Evolutionary conservation across 1,140 invertebrate genomes (phyloP), one percentile per base, ranked within the genome.

Genomic region (Eupristina koningsbergeri): DNA sequence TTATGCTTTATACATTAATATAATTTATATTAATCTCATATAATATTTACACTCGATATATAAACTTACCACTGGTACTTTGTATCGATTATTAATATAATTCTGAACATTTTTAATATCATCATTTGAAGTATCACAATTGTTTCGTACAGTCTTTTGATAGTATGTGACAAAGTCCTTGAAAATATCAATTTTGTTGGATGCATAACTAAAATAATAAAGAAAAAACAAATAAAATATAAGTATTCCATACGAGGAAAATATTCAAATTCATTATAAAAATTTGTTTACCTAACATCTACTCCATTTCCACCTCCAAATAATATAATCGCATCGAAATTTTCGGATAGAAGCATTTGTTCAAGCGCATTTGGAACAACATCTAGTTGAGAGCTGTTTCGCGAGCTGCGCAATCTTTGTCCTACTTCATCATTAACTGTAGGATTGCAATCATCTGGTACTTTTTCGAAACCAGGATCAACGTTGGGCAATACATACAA

Each of bases 401-500:
- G 1, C n/a, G 87, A 91, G 58, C 92, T 88, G 0, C 93, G 91
- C 15, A 96, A 89, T 84, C 93, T 94, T 77, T 94, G 92, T 0
- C 94, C 95, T 17, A 94, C 91, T 88, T 95, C 94, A 61, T 93
- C 92, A 79, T 93, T 90, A 0, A 93, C 75, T 0, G 89, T 53
- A 0, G 93, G 87, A 83, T 93, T 91, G 69, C 94, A 94, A 76
- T 91, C 89, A 26, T 90, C 80, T 31, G 86, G 9, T 29, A 94
- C 87, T 67, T 93, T 91, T 29, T 94, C 92, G 86, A 94, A 94
- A 13, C 92, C 88, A 15, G 92, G 92, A 88, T 95, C 94, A 0
- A 96, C 87, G 26, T 93, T 94, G 0, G 97, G 97, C 85, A 98
- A 94, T 80, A 99, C 94, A 89, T 98, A 96, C 47, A 98, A 89